Evolutionary conservation across 2,797 vertebrate genomes (phyloP), one percentile per base, ranked within the genome.

Genomic region (Parambassis ranga): DNA sequence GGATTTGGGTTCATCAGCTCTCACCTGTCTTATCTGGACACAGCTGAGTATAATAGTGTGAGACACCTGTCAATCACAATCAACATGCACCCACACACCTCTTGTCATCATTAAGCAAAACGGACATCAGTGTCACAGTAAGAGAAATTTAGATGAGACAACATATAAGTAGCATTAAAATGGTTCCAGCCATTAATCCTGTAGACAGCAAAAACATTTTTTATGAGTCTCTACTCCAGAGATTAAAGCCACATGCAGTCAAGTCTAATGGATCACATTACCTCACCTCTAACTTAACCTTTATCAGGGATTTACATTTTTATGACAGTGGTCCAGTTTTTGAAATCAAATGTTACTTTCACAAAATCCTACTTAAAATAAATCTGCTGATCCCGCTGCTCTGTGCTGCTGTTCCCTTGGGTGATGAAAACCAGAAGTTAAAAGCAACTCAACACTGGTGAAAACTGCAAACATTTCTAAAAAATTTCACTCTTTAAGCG

Each of bases 21-120:
- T 23, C 46, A 8, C 41, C 41, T 37, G 37, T 56, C 66, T 24
- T 11, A 19, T 39, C 48, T 7, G 14, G 15, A n/a, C 15, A 52
- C 31, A 11, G 37, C 22, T 59, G 62, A 79, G 23, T 7, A 38
- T 32, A 37, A 81, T 47, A 10, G 53, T n/a, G 4, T 27, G 5
- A 63, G 80, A 76, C 80, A 74, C 7, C 16, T 72, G 69, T 75
- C 85, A 82, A 22, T 87, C 84, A 80, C n/a, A 15, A 11, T 9
- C 22, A 33, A 51, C 19, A 52, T 41, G 48, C n/a, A n/a, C 33
- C 52, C 56, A 53, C 28, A 42, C 10, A 9, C 20, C 18, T 19
- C 14, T 9, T 26, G 23, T 24, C 10, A 33, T 32, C 24, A n/a
- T 14, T 10, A 16, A 2, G 6, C 1, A 2, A 38, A 11, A 11